Evolutionary conservation across 2,113 vertebrate genomes (phyloP).

Genomic region (Nothocercus nigrocapillus): DNA sequence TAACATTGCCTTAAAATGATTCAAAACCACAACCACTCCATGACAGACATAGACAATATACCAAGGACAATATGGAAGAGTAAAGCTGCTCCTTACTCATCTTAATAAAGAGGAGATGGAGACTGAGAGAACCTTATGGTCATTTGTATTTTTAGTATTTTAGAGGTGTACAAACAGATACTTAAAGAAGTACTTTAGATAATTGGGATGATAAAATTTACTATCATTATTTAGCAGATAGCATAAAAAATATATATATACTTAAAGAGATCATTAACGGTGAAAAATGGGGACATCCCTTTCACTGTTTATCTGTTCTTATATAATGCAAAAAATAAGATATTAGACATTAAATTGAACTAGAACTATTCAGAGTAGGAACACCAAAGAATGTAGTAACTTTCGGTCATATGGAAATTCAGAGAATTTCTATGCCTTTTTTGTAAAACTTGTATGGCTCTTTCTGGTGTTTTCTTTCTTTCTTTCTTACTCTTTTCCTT

Average conservation of each 20-base stretch:
- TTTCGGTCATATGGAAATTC: not conserved
- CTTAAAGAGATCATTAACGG: not conserved
- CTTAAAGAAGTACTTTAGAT: not conserved
- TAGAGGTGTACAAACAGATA: not conserved
- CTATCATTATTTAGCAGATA: not conserved
- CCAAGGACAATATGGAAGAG: not conserved
- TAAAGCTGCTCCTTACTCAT: not conserved
- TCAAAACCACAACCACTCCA: not conserved
- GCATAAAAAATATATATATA: not conserved
- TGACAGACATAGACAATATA: not conserved
- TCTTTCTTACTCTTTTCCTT: fast-evolving
- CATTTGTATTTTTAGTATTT: not conserved
- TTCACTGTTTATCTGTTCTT: not conserved
- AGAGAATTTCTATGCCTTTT: not conserved
- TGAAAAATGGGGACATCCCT: not conserved
- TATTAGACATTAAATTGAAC: not conserved
- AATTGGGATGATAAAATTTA: not conserved
- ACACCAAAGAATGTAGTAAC: not conserved
- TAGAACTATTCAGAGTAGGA: not conserved
- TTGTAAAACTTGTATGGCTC: not conserved
- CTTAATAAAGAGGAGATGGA: not conserved
- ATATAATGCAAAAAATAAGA: not conserved
- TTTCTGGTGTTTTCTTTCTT: not conserved
- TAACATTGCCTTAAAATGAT: not conserved
- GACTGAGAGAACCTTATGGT: not conserved